phyloP scores from a whole-genome alignment of 2,888 invertebrate genomes.

The Thymelicus sylvestris region DNA sequence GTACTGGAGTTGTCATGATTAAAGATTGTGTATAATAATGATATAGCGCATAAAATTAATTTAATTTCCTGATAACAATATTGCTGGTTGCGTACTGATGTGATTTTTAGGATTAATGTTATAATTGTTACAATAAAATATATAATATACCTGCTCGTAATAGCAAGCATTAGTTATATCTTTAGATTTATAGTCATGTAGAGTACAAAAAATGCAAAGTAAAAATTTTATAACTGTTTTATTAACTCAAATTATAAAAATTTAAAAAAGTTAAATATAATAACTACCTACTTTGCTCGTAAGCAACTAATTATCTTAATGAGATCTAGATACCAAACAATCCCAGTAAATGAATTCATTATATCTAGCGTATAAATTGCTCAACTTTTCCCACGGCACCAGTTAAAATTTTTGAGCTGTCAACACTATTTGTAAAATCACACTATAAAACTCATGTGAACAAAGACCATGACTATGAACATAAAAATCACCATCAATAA shows the following conservation, averaged over 20 bases:
- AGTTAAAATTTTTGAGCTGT: not conserved
- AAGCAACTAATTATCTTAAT: not conserved
- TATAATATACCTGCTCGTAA: too few species aligned
- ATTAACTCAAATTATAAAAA: too few species aligned
- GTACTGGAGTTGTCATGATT: conserved; percentile 17
- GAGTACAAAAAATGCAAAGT: too few species aligned
- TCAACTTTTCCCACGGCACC: not conserved
- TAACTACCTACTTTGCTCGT: not conserved
- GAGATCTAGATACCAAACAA: not conserved
- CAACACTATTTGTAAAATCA: not conserved
- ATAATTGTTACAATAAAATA: too few species aligned
- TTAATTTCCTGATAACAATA: too few species aligned
- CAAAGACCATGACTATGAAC: not conserved
- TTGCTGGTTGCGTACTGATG: too few species aligned
- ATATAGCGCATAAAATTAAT: too few species aligned
- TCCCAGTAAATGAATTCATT: not conserved
- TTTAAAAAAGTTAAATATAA: not conserved
- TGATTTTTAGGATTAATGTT: too few species aligned
- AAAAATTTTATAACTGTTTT: too few species aligned
- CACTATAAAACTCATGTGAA: conserved; percentile 6
- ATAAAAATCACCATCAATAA: conserved; percentile 20
- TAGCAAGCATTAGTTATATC: too few species aligned
- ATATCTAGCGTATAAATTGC: not conserved
- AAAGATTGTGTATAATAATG: too few species aligned
- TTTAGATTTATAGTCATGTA: too few species aligned